phyloP scores from a whole-genome alignment of 1,140 invertebrate genomes.

The Brachionus koreanus region DNA sequence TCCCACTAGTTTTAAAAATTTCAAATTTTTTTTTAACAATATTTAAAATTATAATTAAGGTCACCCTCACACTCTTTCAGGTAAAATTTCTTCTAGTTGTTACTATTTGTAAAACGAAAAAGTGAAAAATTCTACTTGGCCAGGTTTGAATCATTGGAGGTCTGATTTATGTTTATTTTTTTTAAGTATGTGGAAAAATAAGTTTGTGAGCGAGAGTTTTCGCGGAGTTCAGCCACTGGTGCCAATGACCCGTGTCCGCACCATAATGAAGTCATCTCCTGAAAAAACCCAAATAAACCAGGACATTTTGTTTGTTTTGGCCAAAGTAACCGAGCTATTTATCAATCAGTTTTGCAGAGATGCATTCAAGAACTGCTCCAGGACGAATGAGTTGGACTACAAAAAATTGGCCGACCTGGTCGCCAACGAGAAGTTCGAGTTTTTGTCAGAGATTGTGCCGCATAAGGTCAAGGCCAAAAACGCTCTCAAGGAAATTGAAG shows the following conservation, averaged over 20 bases:
- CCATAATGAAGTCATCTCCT: constrained; percentile 41
- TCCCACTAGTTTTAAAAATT: background rate
- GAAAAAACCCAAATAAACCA: constrained; percentile 16
- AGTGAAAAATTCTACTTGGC: background rate
- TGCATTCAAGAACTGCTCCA: background rate
- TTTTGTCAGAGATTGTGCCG: constrained; percentile 35
- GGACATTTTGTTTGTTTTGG: constrained; percentile 10
- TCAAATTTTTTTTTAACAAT: background rate
- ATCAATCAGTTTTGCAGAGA: background rate
- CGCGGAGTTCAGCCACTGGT: constrained; percentile 6
- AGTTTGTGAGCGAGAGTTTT: background rate
- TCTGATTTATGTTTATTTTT: background rate
- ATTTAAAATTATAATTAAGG: constrained; percentile 33
- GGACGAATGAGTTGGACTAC: background rate
- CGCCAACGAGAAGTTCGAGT: constrained; percentile 28
- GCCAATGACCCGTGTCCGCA: constrained; percentile 31
- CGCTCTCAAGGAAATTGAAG: constrained; percentile 25
- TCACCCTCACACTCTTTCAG: background rate
- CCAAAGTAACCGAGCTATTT: constrained; percentile 37
- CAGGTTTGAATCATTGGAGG: background rate
- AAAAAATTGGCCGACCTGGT: constrained; percentile 25
- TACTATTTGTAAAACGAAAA: background rate
- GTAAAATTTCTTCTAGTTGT: background rate
- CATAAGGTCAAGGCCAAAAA: constrained; percentile 24
- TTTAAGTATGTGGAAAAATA: background rate